These are phyloP conservation scores for Uria lomvia DNA, from an alignment of 2,113 vertebrate species.

Conservation along the genomic window DNA sequence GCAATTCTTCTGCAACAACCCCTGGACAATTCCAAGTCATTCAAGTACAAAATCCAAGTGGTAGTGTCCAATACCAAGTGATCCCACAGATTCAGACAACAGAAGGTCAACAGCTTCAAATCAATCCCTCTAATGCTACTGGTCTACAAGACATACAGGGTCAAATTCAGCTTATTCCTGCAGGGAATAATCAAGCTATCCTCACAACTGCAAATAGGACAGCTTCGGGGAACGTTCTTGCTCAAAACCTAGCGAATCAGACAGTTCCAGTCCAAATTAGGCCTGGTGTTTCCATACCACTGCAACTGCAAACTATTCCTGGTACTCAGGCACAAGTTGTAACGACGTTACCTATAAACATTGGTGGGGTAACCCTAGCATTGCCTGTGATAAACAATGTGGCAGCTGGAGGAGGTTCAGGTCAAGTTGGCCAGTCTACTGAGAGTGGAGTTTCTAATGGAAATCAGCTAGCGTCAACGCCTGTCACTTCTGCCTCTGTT, in stretches of 20 bases:
- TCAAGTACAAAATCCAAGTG: slow-evolving; percentile 88
- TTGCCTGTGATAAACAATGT: slow-evolving; percentile 94
- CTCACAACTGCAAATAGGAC: slow-evolving; percentile 81
- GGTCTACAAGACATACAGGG: slow-evolving; percentile 85
- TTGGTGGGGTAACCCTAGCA: slow-evolving; percentile 94
- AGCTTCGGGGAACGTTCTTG: slow-evolving; percentile 83
- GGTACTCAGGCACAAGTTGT: slow-evolving; percentile 91
- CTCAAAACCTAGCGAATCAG: slow-evolving; percentile 88
- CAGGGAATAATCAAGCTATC: slow-evolving; percentile 90
- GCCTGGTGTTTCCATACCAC: slow-evolving; percentile 91
- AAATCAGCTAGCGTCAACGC: slow-evolving; percentile 82
- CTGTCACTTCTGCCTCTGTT: slow-evolving; percentile 75
- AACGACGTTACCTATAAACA: slow-evolving; percentile 95
- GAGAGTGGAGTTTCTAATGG: slow-evolving; percentile 91
- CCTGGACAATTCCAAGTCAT: slow-evolving; percentile 92
- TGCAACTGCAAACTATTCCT: slow-evolving; percentile 93
- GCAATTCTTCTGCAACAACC: slow-evolving; percentile 67
- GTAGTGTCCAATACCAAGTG: slow-evolving; percentile 95
- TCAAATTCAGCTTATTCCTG: slow-evolving; percentile 94
- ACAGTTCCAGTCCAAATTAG: slow-evolving; percentile 94
- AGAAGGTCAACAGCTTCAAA: slow-evolving; percentile 94
- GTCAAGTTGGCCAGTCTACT: slow-evolving; percentile 86
- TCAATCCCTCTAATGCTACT: slow-evolving; percentile 83
- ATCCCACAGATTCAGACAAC: slow-evolving; percentile 96
- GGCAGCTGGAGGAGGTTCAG: slow-evolving; percentile 80